Conservation (phyloP, 2,113 vertebrate genomes). For the Struthidea cinerea region DNA sequence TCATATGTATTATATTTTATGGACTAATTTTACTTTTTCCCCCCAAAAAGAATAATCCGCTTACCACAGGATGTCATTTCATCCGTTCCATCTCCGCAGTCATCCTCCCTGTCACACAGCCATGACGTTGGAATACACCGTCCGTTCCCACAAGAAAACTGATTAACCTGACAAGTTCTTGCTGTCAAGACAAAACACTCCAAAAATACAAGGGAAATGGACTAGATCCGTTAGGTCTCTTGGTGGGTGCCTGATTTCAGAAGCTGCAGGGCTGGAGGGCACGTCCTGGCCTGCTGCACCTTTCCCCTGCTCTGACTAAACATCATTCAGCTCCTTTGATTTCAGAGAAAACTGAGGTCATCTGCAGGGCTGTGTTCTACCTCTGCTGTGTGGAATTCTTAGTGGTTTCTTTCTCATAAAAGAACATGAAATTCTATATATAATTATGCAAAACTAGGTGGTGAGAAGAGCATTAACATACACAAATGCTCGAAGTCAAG, state of each 20-base stretch:
- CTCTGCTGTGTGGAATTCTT: background rate
- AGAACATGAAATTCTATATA: background rate
- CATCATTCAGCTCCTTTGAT: background rate
- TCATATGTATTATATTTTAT: background rate
- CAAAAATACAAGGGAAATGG: constrained; percentile 23
- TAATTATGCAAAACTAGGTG: background rate
- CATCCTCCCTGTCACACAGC: constrained; percentile 91
- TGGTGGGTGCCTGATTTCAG: background rate
- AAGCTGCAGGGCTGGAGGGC: background rate
- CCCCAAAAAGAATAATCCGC: background rate
- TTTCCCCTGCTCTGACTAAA: background rate
- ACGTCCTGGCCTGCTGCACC: background rate
- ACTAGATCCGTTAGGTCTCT: background rate
- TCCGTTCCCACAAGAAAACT: constrained; percentile 90
- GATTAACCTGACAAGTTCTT: constrained; percentile 85
- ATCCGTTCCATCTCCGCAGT: constrained; percentile 91
- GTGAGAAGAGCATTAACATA: background rate
- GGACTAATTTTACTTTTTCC: background rate
- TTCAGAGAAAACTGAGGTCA: background rate
- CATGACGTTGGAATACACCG: constrained; percentile 88
- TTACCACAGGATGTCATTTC: constrained; percentile 89
- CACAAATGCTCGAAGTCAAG: background rate
- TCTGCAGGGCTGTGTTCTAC: background rate
- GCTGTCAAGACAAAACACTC: constrained; percentile 71
- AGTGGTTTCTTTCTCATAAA: background rate